Evolutionary conservation across 2,797 vertebrate genomes (phyloP).

Genomic region (Cygnus olor): DNA sequence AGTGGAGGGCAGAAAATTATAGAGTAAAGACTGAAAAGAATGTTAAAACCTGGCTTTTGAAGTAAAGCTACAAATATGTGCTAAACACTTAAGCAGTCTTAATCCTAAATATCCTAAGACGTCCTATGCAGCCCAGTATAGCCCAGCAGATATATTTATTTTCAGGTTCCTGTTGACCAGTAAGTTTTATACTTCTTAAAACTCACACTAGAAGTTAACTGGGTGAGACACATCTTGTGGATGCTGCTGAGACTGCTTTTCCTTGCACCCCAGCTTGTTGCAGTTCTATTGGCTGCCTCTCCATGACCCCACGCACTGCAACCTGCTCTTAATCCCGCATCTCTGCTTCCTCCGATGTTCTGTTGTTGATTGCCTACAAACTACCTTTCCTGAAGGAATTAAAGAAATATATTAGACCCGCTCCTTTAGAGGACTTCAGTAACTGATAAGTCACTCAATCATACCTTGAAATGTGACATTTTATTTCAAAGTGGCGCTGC

Average conservation of each 20-base stretch:
- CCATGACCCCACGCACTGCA: not conserved
- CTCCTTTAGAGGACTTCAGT: conserved; percentile 12
- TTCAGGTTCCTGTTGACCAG: not conserved
- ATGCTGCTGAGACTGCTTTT: not conserved
- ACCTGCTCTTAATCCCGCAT: not conserved
- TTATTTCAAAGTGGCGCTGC: conserved; percentile 50
- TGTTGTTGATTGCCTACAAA: not conserved
- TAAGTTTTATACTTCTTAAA: not conserved
- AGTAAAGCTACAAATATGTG: not conserved
- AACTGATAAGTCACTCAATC: conserved; percentile 54
- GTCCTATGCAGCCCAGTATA: not conserved
- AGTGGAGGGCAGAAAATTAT: conserved; percentile 35
- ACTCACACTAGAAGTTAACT: not conserved
- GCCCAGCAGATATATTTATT: not conserved
- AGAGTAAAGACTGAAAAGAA: not conserved
- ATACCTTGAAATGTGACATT: conserved; percentile 38
- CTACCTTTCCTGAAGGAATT: conserved; percentile 21
- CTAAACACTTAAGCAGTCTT: not conserved
- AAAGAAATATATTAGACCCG: not conserved
- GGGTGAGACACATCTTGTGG: not conserved
- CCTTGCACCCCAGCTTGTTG: not conserved
- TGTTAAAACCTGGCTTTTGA: not conserved
- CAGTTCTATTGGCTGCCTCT: not conserved
- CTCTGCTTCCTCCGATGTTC: not conserved
- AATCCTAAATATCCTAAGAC: not conserved